These are phyloP conservation scores for Heliconius hermathena DNA, from an alignment of 1,140 invertebrate genomes.

Conservation along the genomic window DNA sequence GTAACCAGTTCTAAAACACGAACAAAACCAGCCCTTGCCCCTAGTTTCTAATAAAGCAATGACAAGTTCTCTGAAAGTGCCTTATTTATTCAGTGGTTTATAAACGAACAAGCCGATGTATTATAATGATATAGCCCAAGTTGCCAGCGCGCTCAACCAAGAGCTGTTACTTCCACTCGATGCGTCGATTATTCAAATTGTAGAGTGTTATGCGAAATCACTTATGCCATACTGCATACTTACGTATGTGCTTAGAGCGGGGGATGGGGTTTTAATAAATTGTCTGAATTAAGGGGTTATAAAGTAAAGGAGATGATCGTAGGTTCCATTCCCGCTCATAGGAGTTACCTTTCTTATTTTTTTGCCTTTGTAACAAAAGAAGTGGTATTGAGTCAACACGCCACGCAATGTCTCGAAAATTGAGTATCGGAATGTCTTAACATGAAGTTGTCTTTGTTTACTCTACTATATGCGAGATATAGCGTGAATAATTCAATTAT, in stretches of 20 bases:
- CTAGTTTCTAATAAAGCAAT: constrained; percentile 2
- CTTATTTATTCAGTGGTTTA: constrained; percentile 19
- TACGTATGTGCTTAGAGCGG: background rate
- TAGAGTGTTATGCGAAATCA: constrained; percentile 20
- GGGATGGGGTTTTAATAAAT: too few species aligned
- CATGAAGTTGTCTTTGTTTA: too few species aligned
- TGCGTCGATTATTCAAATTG: constrained; percentile 20
- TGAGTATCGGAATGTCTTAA: too few species aligned
- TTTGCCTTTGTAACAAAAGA: too few species aligned
- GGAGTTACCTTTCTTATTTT: too few species aligned
- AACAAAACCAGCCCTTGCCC: background rate
- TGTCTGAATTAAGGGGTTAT: too few species aligned
- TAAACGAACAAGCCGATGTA: background rate
- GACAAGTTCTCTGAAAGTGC: background rate
- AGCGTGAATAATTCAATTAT: too few species aligned
- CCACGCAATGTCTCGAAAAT: too few species aligned
- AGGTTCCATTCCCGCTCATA: too few species aligned
- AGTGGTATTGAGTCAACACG: too few species aligned
- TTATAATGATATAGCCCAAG: constrained; percentile 19
- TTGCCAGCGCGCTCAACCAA: background rate
- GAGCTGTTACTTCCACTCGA: constrained; percentile 18
- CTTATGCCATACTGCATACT: constrained; percentile 1
- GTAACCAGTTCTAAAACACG: background rate
- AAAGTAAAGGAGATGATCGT: too few species aligned
- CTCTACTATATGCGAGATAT: too few species aligned